Base-by-base conservation (phyloP, 2,888 invertebrate species). In the Euplagia quadripunctaria region DNA sequence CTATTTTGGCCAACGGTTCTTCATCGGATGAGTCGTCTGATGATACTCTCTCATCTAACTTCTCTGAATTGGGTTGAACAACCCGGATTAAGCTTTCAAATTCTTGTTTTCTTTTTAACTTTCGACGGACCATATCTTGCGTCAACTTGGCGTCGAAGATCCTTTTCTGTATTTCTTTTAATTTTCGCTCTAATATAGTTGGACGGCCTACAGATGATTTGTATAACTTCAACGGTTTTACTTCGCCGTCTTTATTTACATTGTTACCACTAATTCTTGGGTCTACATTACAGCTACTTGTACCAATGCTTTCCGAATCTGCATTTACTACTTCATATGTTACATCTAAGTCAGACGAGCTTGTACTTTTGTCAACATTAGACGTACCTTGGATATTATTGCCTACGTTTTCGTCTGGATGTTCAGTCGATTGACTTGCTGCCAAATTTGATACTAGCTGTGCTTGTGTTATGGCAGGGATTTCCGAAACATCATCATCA, bases 1-100 rank as follows among this genome's bases (percentile, higher is more conserved):
- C 89, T 81, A 88, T 90, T 63, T 88, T 88, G 4, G 93, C 89
- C 43, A 95, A 77, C 0, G 95, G 94, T 78, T 95, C 95, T 46
- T 95, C 94, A 68, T 95, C 94, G 4, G 93, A 94, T 0, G 92
- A 90, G 67, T 90, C 89, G 41, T 81, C 80, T 11, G 79, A 77
- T 51, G 41, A 31, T 41, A 41, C 43, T n/a, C 11, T 16, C 3
- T 70, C 51, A 11, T 5, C 9, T 8, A 31, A n/a, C 0, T 17
- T n/a, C 20, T 17, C 17, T 5, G 46, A 7, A 41, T 55, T n/a
- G n/a, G n/a, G n/a, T n/a, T n/a, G n/a, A n/a, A 42, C 12, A 4
- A 31, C 20, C 1, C 0, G 52, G 11, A 7, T 12, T 1, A 3
- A 31, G 1, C 17, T 17, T 17, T 46, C 1, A 14, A 67, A 17